These are phyloP conservation scores for Oppia nitens DNA, from an alignment of 1,140 invertebrate genomes.

Conservation along the genomic window DNA sequence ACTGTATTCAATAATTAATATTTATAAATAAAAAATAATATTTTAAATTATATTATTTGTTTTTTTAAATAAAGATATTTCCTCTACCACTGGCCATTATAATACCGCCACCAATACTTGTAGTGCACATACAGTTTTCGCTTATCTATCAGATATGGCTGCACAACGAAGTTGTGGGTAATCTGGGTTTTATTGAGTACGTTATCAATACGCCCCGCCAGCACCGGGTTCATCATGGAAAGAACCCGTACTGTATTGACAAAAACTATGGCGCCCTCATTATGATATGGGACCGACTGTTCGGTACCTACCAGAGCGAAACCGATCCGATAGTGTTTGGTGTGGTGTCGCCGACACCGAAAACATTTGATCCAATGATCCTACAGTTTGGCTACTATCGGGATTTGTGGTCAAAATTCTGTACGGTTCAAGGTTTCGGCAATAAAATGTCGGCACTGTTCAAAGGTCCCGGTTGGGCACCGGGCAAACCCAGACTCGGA, in stretches of 20 bases:
- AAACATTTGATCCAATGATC: conserved; percentile 52
- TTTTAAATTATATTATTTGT: background rate
- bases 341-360: conserved; percentile 50
- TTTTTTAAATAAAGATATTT: conserved; percentile 43
- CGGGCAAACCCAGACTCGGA: conserved; percentile 17
- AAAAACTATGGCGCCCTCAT: conserved; percentile 44
- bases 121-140: conserved; percentile 69
- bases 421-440: background rate
- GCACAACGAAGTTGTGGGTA: conserved; percentile 59
- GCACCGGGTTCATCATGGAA: conserved; percentile 76
- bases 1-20: background rate
- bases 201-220: conserved; percentile 73
- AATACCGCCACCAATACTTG: conserved; percentile 60
- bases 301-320: conserved; percentile 35
- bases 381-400: conserved; percentile 27
- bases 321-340: conserved; percentile 59
- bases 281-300: conserved; percentile 41
- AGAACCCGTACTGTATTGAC: conserved; percentile 43
- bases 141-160: conserved; percentile 82
- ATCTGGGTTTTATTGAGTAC: conserved; percentile 60
- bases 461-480: conserved; percentile 20
- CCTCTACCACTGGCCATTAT: conserved; percentile 65
- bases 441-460: conserved; percentile 19
- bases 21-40: background rate
- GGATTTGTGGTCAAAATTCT: conserved; percentile 16